Conservation (phyloP, 2,888 invertebrate species). For the Ephialtes manifestator region DNA sequence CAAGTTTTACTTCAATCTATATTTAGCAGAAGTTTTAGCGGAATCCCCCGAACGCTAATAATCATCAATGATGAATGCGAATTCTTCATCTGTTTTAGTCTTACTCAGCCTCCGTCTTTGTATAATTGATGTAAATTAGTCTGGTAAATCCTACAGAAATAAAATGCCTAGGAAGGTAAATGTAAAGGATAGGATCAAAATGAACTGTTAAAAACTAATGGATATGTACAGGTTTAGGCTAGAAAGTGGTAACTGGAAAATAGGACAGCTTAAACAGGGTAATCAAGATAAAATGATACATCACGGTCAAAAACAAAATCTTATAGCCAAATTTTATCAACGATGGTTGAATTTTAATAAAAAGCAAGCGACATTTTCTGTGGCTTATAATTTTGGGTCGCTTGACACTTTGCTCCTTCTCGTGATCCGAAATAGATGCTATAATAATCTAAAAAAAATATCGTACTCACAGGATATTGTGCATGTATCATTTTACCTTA, state of each 20-base stretch:
- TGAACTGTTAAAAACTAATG: not conserved
- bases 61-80: conserved; percentile 44
- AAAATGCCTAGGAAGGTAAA: not conserved
- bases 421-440: too few relatives aligned
- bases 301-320: too few relatives aligned
- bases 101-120: not conserved
- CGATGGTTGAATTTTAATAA: too few relatives aligned
- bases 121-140: not conserved
- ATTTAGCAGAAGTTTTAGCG: not conserved
- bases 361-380: too few relatives aligned
- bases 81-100: not conserved
- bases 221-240: too few relatives aligned
- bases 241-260: too few relatives aligned
- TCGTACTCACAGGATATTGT: too few relatives aligned
- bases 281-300: not conserved
- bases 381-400: too few relatives aligned
- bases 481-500: too few relatives aligned
- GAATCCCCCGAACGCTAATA: not conserved
- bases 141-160: not conserved
- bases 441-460: too few relatives aligned
- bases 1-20: not conserved
- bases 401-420: too few relatives aligned
- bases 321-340: too few relatives aligned
- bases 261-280: not conserved
- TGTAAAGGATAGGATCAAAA: not conserved